Evolutionary conservation across 2,797 vertebrate genomes (phyloP), one percentile per base, ranked within the genome.

Genomic region (Myripristis murdjan): DNA sequence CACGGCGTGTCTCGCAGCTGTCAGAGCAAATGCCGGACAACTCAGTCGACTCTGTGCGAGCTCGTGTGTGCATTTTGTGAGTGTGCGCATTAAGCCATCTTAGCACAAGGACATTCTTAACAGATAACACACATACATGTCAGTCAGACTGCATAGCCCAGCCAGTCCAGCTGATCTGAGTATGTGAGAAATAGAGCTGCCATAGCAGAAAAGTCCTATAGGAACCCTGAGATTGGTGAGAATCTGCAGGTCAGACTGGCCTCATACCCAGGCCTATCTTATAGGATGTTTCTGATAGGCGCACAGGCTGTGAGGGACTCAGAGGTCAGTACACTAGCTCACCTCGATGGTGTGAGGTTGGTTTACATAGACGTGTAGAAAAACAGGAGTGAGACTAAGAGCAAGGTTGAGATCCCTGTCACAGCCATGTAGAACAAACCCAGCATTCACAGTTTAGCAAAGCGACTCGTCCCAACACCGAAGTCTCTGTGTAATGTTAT

Each of bases 151-250:
- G 66, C 63, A 79, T 59, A 55, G n/a, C 60, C 57, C 75, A 75
- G 59, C 72, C 63, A 59, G 57, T 48, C 59, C 64, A 66, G 69
- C 72, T 65, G 75, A 72, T 73, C 54, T 64, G 53, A 64, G 66
- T 3, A 18, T 58, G 15, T 56, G 35, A 75, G 71, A 56, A 62
- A 58, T 0, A 67, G 67, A 88, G 66, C 44, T 20, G 81, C 82
- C 48, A 11, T 51, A 79, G 66, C 87, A 89, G 83, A 91, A 83
- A 87, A 70, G 85, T 92, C 89, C 90, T 89, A 89, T 87, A 92
- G 78, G 79, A 92, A 75, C 67, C 88, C 91, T 87, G 90, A 91
- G 88, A 89, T 78, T 62, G 62, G 41, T 64, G 56, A 80, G 68
- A 79, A 89, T 88, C 82, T 91, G 20, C 90, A 92, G 88, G 87